Evolutionary conservation across 2,888 invertebrate genomes (phyloP), one percentile per base, ranked within the genome.

Genomic region (Melitaea athalia): DNA sequence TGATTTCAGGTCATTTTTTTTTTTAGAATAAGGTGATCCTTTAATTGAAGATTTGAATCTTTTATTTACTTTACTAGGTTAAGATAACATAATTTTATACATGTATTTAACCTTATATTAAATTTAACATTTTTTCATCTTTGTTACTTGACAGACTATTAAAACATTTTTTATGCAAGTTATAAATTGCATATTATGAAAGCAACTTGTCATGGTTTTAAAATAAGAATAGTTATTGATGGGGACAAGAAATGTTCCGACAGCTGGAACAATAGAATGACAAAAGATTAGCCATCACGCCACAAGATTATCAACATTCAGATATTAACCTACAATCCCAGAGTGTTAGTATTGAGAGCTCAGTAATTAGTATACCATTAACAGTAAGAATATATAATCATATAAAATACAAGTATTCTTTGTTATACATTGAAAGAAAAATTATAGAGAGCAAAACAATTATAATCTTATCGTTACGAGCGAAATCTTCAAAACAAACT

Each of bases 181-280:
- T 33, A 55, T 55, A 31, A 31, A 33, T 14, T 14, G 14, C 31
- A 55, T 31, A 55, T 63, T 53, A 65, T 47, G n/a, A 7, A 67
- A 65, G 42, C 59, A 64, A 69, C 55, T 69, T 63, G 50, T 62
- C 59, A 62, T 67, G 15, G 69, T 53, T 67, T 53, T 49, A 61
- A 53, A 63, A 67, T 67, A 65, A 67, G 60, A 67, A 60, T 72
- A 69, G 47, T 63, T 60, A 69, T 64, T 49, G 64, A 63, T 63
- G 67, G 42, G 12, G 49, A 59, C 67, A 59, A 67, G 67, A 67
- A 72, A 70, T 72, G 67, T 67, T 72, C 72, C 63, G 72, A 72
- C 72, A 72, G 60, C 55, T 52, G 53, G 57, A 70, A 72, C 73
- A 73, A 73, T 73, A 68, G 71, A 73, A 73, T 73, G 66, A 64